Percentiles rank a stretch among this genome's conserved stretches.
Evolutionary conservation across 2,113 vertebrate genomes (phyloP).

Genomic region (Eurypyga helias): DNA sequence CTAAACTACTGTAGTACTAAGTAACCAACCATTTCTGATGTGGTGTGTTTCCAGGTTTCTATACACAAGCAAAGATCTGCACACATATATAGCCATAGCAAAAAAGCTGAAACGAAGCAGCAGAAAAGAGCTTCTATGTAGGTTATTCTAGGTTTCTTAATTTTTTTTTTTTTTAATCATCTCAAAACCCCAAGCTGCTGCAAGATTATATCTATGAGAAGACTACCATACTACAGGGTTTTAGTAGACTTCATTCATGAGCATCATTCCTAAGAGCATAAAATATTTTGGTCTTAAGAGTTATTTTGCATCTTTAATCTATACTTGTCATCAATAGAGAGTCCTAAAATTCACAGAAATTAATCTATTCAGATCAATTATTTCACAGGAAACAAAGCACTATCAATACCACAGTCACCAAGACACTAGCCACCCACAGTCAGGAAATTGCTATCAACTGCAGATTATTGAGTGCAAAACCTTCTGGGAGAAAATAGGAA

Average conservation of each 20-base stretch:
- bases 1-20: not conserved
- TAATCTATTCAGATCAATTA: not conserved
- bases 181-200: not conserved
- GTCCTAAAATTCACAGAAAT: not conserved
- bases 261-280: rapidly evolving
- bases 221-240: not conserved
- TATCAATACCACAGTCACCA: constrained; percentile 2
- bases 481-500: constrained; percentile 1
- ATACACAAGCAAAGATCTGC: not conserved
- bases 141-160: not conserved
- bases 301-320: not conserved
- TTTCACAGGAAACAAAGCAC: not conserved
- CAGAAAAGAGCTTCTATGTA: not conserved
- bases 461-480: constrained; percentile 42
- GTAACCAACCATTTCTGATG: not conserved
- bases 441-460: constrained; percentile 52
- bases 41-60: not conserved
- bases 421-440: constrained; percentile 1
- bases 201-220: not conserved
- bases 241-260: not conserved
- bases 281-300: not conserved
- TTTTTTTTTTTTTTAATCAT: not conserved
- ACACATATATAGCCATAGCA: not conserved
- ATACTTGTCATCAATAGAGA: not conserved
- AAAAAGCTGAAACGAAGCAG: not conserved